Conservation (phyloP, 2,797 vertebrate species). For the Sebastes kiyomatsui region DNA sequence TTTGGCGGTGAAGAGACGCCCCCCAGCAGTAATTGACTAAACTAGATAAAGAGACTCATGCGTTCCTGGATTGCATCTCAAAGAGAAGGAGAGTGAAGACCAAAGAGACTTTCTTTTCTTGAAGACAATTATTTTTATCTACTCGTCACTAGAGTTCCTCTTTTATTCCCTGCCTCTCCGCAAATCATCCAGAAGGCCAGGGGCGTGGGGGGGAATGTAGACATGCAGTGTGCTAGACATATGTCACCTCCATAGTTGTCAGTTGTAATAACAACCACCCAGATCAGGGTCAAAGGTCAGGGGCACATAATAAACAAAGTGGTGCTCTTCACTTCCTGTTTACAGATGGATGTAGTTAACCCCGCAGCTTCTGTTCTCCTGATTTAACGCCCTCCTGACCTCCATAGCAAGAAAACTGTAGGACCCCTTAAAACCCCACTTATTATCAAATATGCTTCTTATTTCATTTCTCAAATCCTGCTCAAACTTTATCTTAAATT, state of each 20-base stretch:
- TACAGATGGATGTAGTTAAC: conserved; percentile 49
- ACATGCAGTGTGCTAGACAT: conserved; percentile 29
- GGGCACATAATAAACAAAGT: conserved; percentile 65
- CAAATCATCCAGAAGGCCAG: neutral
- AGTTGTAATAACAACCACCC: conserved; percentile 65
- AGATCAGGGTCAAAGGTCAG: conserved; percentile 66
- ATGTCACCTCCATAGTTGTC: conserved; percentile 33
- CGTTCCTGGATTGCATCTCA: neutral
- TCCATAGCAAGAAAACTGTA: neutral
- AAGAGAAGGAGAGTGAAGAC: neutral
- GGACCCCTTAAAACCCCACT: neutral
- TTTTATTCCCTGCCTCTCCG: neutral
- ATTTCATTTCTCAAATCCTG: neutral
- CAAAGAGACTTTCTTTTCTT: neutral
- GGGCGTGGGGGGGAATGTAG: neutral
- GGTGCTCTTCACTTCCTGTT: conserved; percentile 73
- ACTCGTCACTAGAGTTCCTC: neutral
- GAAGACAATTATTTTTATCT: neutral
- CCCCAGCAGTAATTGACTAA: conserved; percentile 10
- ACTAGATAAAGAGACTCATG: conserved; percentile 20
- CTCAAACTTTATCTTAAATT: neutral
- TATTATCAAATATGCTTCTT: neutral
- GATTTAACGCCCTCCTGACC: neutral
- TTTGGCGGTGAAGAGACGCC: conserved; percentile 1
- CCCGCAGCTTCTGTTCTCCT: conserved; percentile 47